Evolutionary conservation across 2,797 vertebrate genomes (phyloP), one percentile per base, ranked within the genome.

Genomic region (Micropoecilia bifurca): DNA sequence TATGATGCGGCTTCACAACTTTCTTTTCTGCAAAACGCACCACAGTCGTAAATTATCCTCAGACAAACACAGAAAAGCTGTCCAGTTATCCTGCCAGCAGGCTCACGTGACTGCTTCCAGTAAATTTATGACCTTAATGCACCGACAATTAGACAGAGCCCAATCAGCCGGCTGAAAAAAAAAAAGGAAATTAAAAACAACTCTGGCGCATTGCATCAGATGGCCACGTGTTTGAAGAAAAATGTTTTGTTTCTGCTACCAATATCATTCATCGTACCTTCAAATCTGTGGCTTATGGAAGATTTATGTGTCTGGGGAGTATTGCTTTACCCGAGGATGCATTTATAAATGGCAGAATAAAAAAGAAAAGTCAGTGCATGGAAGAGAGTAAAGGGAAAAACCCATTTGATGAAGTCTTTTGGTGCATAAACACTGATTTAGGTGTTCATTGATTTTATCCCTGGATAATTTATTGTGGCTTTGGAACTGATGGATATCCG

Each of bases 41-140:
- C 77, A 48, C 46, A 66, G 43, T 74, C 85, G 73, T 83, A 79
- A 85, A 86, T 86, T 14, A 74, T 84, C 63, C 80, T 76, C 47
- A 85, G 75, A 77, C 50, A 83, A 86, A 84, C 79, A 63, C 72
- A 81, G 78, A 83, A 25, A 80, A 78, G 75, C 63, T 5, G 30
- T 78, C 43, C 80, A 83, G 41, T 45, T 69, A 45, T 25, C 66
- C 22, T 43, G 66, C 66, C 39, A n/a, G n/a, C 25, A n/a, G 55
- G 14, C 82, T 73, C 85, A 88, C 80, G 76, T 80, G 83, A 84
- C 84, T 78, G 78, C 68, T 92, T 89, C 87, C 85, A 74, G 82
- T 87, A 88, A 90, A 86, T 83, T 33, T 80, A 83, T 81, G 87
- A 83, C 57, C 76, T 33, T 85, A 88, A 90, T 83, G 75, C 77